A percentile compares a stretch with the other conserved stretches of the same genome.
Conservation (phyloP, 1,140 invertebrate genomes). For the Archegozetes longisetosus region DNA sequence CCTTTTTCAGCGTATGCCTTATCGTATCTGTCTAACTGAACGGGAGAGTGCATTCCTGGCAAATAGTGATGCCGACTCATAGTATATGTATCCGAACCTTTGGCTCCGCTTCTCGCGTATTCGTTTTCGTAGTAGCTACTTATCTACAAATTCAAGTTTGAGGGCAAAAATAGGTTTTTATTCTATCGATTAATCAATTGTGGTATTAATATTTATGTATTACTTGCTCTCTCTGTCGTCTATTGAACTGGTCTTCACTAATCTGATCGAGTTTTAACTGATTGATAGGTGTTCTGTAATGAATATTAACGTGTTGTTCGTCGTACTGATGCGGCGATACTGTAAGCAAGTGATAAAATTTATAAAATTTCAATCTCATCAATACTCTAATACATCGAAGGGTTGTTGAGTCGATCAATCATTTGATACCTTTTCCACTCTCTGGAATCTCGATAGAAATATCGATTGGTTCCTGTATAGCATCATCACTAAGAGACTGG, state of each 20-base stretch:
- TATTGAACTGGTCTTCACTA: not conserved
- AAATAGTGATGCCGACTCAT: conserved; percentile 12
- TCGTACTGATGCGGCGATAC: conserved; percentile 71
- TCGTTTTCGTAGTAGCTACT: not conserved
- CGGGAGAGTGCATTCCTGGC: conserved; percentile 7
- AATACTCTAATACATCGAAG: too few species aligned
- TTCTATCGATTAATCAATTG: too few species aligned
- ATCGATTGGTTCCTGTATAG: not conserved
- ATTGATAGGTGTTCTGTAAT: conserved; percentile 68
- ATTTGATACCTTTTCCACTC: not conserved
- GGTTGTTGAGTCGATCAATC: not conserved
- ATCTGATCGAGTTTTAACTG: conserved; percentile 35
- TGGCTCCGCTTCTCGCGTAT: not conserved
- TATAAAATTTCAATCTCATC: not conserved
- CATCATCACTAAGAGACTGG: not conserved
- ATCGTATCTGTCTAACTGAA: conserved; percentile 17
- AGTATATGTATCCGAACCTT: not conserved
- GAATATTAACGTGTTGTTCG: conserved; percentile 79
- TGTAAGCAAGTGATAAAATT: conserved; percentile 29
- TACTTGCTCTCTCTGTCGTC: not conserved
- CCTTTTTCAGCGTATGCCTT: conserved; percentile 12
- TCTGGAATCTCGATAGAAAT: not conserved
- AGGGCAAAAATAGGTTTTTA: too few species aligned
- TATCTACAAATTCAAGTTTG: not conserved
- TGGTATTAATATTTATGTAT: not conserved